Base-by-base conservation (phyloP, 2,888 invertebrate genomes). In the Corythucha ciliata region DNA sequence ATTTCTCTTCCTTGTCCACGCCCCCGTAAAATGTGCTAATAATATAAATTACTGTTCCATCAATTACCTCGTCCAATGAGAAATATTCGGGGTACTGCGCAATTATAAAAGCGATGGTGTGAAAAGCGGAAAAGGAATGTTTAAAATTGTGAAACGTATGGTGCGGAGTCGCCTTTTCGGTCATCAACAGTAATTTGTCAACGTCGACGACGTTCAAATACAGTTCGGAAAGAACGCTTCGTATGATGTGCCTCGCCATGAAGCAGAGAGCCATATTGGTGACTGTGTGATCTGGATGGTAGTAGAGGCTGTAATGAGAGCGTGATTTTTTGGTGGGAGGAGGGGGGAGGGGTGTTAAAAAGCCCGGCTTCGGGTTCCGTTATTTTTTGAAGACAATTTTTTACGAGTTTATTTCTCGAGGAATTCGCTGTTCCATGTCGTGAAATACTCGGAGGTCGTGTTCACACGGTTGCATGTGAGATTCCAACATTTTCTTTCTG, bases 91-190 rank as follows among this genome's bases (percentile, higher is more conserved):
- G 40, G 45, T 51, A 32, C 20, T 51, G 45, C 12, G 45, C 36
- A 21, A 51, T 44, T 1, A 51, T 51, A 25, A 51, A 51, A 6
- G 45, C 44, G 1, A 51, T 27, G 8, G 39, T 45, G 51, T 51
- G 51, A 25, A 51, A 51, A 6, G 45, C 33, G 45, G 41, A 39
- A 45, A 51, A 51, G 45, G 45, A 51, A 27, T 51, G 51, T 7
- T 32, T 21, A 10, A 51, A 51, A 45, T 51, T 51, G 27, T 51
- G 51, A 39, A 51, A 51, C n/a, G 37, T 32, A 16, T 45, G 45
- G 29, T 45, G 22, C 2, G 51, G 51, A 32, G 41, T 51, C 10
- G 51, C 39, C 32, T 51, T 51, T 1, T 29, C 51, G 5, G 41
- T 37, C 51, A 51, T 51, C 29, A 51, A 32, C n/a, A 51, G 27